Evolutionary conservation across 2,113 vertebrate genomes (phyloP).

Genomic region (Poecile atricapillus): DNA sequence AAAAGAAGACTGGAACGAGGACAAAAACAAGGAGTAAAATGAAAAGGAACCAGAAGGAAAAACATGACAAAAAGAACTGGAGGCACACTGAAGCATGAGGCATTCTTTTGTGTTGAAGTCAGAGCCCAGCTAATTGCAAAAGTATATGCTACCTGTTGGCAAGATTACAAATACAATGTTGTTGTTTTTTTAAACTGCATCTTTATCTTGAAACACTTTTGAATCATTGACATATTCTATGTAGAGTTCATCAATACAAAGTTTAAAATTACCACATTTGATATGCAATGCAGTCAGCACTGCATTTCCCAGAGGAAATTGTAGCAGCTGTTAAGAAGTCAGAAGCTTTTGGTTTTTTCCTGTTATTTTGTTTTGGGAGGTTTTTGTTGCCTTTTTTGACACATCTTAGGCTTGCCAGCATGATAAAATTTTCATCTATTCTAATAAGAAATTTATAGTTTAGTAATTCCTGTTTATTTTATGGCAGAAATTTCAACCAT

Average conservation of each 20-base stretch:
- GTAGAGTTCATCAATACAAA: neutral
- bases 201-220: neutral
- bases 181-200: neutral
- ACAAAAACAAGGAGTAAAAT: neutral
- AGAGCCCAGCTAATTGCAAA: conserved; percentile 7
- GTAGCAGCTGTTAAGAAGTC: neutral
- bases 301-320: neutral
- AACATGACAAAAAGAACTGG: neutral
- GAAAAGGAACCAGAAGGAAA: neutral
- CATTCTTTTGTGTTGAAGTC: conserved; percentile 16
- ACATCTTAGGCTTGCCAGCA: neutral
- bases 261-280: neutral
- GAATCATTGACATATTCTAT: neutral
- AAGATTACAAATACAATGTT: neutral
- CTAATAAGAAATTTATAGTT: neutral
- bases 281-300: neutral
- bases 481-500: neutral
- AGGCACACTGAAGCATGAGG: neutral
- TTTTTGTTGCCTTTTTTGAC: neutral
- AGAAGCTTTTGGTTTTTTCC: neutral
- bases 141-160: neutral
- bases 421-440: neutral
- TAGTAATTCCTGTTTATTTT: neutral
- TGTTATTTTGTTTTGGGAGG: neutral
- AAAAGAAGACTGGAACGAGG: neutral